Evolutionary conservation across 2,113 vertebrate genomes (phyloP).

Genomic region (Mugil cephalus): DNA sequence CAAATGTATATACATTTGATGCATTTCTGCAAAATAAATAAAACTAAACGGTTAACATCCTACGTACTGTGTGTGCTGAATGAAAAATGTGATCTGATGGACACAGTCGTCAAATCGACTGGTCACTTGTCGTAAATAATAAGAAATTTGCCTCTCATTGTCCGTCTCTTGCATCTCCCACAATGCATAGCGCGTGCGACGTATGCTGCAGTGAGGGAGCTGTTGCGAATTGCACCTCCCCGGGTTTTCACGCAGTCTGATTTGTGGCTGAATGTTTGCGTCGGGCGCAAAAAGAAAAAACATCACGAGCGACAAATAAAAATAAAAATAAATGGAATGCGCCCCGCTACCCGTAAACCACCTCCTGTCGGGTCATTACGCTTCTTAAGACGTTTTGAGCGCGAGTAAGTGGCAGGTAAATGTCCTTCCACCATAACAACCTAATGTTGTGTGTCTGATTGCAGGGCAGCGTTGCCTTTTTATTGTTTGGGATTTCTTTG

Average conservation of each 20-base stretch:
- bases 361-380: background rate
- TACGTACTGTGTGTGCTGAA: too few relatives aligned
- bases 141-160: too few relatives aligned
- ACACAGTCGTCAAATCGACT: too few relatives aligned
- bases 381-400: background rate
- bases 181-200: too few relatives aligned
- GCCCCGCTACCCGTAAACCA: background rate
- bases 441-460: background rate
- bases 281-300: conserved; percentile 1
- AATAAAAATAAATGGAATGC: background rate
- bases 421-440: background rate
- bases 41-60: too few relatives aligned
- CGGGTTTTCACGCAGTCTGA: conserved; percentile 11
- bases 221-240: conserved; percentile 8
- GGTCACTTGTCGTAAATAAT: too few relatives aligned
- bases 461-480: background rate
- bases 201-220: too few relatives aligned
- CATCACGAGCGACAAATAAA: background rate
- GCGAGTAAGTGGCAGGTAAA: background rate
- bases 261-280: background rate
- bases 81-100: too few relatives aligned
- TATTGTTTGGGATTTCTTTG: conserved; percentile 16
- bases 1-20: too few relatives aligned
- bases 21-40: too few relatives aligned
- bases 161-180: too few relatives aligned